Evolutionary conservation across 2,888 invertebrate species (phyloP), one percentile per base, ranked within the genome.

Genomic region (Kuschelorhynchus macadamiae): DNA sequence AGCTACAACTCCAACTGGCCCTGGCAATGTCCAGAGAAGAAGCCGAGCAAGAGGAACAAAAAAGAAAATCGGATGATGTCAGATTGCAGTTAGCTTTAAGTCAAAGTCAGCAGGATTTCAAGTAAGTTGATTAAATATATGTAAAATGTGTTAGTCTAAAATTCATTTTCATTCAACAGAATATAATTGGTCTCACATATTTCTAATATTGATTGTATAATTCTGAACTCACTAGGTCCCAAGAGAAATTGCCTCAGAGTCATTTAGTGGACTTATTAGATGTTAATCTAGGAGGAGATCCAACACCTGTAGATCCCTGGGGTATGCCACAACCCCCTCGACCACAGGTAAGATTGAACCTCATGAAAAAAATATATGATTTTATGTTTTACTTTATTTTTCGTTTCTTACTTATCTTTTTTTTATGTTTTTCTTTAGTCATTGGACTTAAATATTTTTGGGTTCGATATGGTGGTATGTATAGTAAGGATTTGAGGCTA

Each of bases 11-110:
- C 74, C 98, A 99, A 85, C 87, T 99, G 79, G 99, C 99, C 49
- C 88, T 99, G 81, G 99, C 98, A 60, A 97, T 99, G 95, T 96
- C 96, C 50, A 91, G 97, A 71, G 99, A 99, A 85, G 99, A 99
- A 86, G 97, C 97, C 25, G 98, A 99, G 81, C 93, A 96, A 77
- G 97, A 98, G 83, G 96, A 97, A 85, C 92, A 96, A 75, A 90
- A 96, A 81, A 87, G 96, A 66, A 92, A 97, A 72, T 95, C 95
- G 75, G 98, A 99, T 84, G 98, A 98, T 85, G 96, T 98, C 72
- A 89, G 98, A 72, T 88, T 99, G 75, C 97, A 98, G 86, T 88
- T 99, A 83, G 98, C 97, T 36, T 87, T 98, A 75, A 88, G 88
- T 71, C 96, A 98, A 86, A 96, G 96, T 84, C 94, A 96, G 85